These are phyloP conservation scores for Lophotis ruficrista DNA, from an alignment of 2,113 vertebrate genomes.

Conservation along the genomic window DNA sequence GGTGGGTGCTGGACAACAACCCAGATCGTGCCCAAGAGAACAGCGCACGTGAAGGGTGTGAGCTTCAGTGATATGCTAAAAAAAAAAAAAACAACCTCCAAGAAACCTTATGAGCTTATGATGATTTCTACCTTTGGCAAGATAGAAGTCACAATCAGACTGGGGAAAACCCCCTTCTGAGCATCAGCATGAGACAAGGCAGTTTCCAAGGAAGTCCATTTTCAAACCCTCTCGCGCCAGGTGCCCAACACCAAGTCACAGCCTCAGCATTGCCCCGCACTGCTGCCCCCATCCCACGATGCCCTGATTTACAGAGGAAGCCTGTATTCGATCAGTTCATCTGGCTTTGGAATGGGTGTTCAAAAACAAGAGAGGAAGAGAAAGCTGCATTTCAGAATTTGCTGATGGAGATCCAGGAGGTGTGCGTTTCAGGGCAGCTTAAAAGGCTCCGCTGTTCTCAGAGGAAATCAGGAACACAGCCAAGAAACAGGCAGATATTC, in stretches of 20 bases:
- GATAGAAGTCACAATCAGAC: background rate
- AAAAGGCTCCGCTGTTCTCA: slow-evolving; percentile 25
- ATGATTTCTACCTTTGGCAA: background rate
- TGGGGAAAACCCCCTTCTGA: background rate
- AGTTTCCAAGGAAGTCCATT: background rate
- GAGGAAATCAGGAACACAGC: background rate
- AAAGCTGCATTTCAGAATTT: background rate
- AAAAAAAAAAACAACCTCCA: background rate
- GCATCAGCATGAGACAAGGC: background rate
- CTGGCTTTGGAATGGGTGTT: background rate
- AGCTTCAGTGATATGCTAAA: background rate
- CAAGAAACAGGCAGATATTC: slow-evolving; percentile 39
- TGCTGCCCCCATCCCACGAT: background rate
- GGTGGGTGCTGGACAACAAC: background rate
- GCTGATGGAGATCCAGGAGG: background rate
- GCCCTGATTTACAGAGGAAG: background rate
- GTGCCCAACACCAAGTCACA: background rate
- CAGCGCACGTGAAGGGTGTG: background rate
- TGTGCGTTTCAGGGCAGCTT: slow-evolving; percentile 14
- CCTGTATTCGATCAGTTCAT: background rate
- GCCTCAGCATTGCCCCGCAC: rapidly evolving
- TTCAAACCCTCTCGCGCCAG: background rate
- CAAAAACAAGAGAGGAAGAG: background rate
- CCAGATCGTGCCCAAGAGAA: background rate
- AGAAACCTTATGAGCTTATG: background rate